A percentile compares a stretch with the other conserved stretches of the same genome.
These are phyloP conservation scores for Muscicapa striata DNA, from an alignment of 2,797 vertebrate genomes.

Conservation along the genomic window DNA sequence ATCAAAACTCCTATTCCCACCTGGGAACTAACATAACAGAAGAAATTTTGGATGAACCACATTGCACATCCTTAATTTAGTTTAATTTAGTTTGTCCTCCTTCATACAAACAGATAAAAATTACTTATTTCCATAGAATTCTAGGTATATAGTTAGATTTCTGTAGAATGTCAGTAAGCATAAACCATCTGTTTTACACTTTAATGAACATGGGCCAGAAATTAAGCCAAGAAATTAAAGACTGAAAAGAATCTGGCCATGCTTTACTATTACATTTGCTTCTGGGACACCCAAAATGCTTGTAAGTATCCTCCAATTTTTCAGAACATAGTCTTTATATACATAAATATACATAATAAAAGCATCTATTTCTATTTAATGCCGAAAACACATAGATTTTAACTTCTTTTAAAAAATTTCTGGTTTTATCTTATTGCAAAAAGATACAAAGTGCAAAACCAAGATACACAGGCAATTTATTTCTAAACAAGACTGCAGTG, in stretches of 20 bases:
- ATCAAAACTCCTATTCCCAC: not conserved
- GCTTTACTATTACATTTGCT: not conserved
- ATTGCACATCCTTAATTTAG: not conserved
- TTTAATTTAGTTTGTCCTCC: not conserved
- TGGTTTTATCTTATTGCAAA: not conserved
- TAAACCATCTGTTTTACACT: not conserved
- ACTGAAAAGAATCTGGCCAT: not conserved
- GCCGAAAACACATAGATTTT: not conserved
- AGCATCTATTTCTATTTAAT: not conserved
- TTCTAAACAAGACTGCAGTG: not conserved
- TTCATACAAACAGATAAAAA: not conserved
- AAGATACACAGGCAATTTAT: rapidly evolving
- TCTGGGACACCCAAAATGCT: not conserved
- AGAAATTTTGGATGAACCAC: not conserved
- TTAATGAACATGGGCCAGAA: not conserved
- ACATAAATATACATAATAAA: not conserved
- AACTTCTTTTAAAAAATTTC: not conserved
- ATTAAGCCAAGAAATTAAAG: not conserved
- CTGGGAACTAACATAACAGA: not conserved
- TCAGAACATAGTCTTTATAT: not conserved
- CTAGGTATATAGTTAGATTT: not conserved
- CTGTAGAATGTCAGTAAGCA: not conserved
- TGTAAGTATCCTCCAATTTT: not conserved
- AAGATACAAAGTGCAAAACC: not conserved
- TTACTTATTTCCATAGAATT: not conserved